phyloP scores from a whole-genome alignment of 2,888 invertebrate genomes.

The Drosophila koepferae region DNA sequence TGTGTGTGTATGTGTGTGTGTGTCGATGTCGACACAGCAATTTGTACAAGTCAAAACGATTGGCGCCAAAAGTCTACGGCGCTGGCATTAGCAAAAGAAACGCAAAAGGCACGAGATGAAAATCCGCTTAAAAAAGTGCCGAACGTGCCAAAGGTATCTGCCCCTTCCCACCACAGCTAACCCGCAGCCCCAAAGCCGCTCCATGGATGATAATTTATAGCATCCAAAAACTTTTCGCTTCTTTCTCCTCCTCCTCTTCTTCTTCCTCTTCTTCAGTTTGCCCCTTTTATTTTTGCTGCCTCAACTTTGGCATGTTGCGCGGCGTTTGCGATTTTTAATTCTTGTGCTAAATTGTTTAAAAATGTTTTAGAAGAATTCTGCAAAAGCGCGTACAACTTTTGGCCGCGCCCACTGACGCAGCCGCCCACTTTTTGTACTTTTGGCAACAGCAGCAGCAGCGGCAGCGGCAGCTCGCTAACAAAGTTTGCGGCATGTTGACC shows the following conservation, averaged over 20 bases:
- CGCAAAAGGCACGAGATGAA: slow-evolving; percentile 60
- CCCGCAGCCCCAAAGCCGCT: not conserved
- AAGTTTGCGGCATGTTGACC: slow-evolving; percentile 81
- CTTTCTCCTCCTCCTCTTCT: slow-evolving; percentile 50
- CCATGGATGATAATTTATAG: slow-evolving; percentile 81
- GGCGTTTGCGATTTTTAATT: slow-evolving; percentile 81
- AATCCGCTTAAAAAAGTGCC: slow-evolving; percentile 75
- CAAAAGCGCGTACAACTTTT: slow-evolving; percentile 58
- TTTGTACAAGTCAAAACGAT: slow-evolving; percentile 83
- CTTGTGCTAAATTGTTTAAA: slow-evolving; percentile 80
- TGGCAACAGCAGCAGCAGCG: slow-evolving; percentile 58
- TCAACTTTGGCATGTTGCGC: slow-evolving; percentile 70
- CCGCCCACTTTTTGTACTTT: slow-evolving; percentile 16
- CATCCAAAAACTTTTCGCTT: slow-evolving; percentile 77
- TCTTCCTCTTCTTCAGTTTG: not conserved
- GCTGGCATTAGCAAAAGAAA: slow-evolving; percentile 56
- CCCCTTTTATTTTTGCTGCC: slow-evolving; percentile 23
- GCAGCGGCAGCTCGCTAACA: slow-evolving; percentile 58
- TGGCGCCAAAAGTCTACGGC: slow-evolving; percentile 83
- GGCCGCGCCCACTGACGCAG: not conserved
- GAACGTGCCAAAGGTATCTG: slow-evolving; percentile 74
- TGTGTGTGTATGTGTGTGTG: slow-evolving; percentile 18
- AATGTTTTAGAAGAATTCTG: slow-evolving; percentile 79
- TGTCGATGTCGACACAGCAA: slow-evolving; percentile 72
- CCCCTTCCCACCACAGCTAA: not conserved